Evolutionary conservation across 2,888 invertebrate species (phyloP), one percentile per base, ranked within the genome.

Genomic region (Drosophila austrosaltans): DNA sequence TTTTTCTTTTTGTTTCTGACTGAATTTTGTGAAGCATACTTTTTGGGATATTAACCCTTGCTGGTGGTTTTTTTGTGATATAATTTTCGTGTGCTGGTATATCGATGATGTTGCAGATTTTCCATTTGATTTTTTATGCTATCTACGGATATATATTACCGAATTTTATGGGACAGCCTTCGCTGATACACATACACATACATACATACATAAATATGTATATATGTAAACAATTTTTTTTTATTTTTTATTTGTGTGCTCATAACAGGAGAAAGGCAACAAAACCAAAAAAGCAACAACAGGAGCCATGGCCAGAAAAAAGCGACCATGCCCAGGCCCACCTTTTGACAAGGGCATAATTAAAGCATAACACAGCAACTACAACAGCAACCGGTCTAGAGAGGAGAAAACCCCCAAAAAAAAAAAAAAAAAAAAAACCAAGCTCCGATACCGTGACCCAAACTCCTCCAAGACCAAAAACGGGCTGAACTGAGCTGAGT

Each of bases 261-360:
- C 48, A 66, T 56, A 69, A 63, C 44, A 64, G 30, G 60, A 25
- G 42, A 42, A 16, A 73, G 60, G 40, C 16, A 60, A 71, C 66
- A 72, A 76, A 74, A 71, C 70, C 71, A 76, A 74, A 69, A 70
- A 67, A 75, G 75, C 67, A 58, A 32, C 44, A 68, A 71, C 5
- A 30, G 30, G 65, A 28, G 36, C 59, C 39, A 36, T 30, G 36
- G 60, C 48, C 63, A 30, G 16, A 40, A 53, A 63, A 53, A 40
- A 54, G 69, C 60, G 66, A 58, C 25, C 57, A 59, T 57, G 53
- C 70, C 69, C 53, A 56, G 60, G 62, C 77, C 87, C 83, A 81
- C 83, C 87, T 88, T 88, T 88, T 84, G 83, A 88, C 83, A 84
- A 81, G 83, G 84, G 89, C 89, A 84, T 88, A 84, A 84, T 84